phyloP scores from a whole-genome alignment of 2,888 invertebrate species.

The Synergus japonicus region DNA sequence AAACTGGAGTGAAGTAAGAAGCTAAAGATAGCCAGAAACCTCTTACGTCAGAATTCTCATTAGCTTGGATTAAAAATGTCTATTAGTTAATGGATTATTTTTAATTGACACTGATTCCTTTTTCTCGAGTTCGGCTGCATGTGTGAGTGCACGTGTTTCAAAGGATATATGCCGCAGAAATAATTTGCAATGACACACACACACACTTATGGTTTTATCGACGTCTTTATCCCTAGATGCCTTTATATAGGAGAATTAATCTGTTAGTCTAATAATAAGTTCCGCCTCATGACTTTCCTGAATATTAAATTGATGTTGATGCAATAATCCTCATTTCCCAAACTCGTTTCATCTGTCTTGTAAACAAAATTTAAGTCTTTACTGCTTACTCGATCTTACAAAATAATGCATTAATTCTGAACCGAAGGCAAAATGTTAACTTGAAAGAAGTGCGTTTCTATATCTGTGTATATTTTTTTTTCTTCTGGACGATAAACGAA shows the following conservation, averaged over 20 bases:
- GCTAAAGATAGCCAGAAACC: neutral
- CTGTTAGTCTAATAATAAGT: conserved; percentile 7
- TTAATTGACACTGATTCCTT: neutral
- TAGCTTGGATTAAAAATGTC: neutral
- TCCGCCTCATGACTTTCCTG: neutral
- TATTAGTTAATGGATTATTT: neutral
- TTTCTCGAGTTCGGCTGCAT: conserved; percentile 41
- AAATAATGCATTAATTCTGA: neutral
- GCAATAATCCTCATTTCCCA: neutral
- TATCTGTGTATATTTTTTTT: neutral
- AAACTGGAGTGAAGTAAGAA: conserved; percentile 2
- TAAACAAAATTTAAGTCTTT: neutral
- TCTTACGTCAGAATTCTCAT: conserved; percentile 1
- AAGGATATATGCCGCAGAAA: conserved; percentile 53
- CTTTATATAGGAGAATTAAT: conserved; percentile 31
- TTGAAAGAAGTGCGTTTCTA: neutral
- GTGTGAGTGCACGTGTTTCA: conserved; percentile 43
- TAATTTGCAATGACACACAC: conserved; percentile 56
- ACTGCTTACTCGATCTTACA: neutral
- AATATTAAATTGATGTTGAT: neutral
- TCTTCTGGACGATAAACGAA: neutral
- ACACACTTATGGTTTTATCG: conserved; percentile 55
- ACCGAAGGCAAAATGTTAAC: neutral
- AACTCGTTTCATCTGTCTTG: neutral
- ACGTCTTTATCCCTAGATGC: conserved; percentile 51